Conservation (phyloP, 2,888 invertebrate species). For the Steinernema carpocapsae region DNA sequence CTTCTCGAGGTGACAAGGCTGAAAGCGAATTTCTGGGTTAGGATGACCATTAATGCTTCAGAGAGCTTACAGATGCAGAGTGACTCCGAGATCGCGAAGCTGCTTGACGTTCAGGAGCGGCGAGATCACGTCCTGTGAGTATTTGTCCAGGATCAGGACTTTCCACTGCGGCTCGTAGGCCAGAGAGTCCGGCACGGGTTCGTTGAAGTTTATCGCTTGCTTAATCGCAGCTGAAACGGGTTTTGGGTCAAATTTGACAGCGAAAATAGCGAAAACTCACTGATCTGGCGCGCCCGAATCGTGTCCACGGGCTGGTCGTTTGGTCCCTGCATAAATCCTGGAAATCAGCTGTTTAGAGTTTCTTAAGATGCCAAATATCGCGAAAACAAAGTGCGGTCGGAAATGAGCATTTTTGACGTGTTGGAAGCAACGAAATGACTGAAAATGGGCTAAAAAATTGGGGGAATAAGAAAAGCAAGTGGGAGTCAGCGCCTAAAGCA, state of each 20-base stretch:
- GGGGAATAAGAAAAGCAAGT: not conserved
- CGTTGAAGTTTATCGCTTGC: slow-evolving; percentile 67
- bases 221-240: slow-evolving; percentile 60
- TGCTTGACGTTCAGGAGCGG: slow-evolving; percentile 94
- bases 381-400: too few relatives aligned
- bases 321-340: slow-evolving; percentile 24
- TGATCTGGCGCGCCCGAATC: slow-evolving; percentile 54
- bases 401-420: too few relatives aligned
- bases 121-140: slow-evolving; percentile 97
- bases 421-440: too few relatives aligned
- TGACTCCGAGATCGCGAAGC: slow-evolving; percentile 91
- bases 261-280: slow-evolving; percentile 37
- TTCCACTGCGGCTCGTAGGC: slow-evolving; percentile 68
- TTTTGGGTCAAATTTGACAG: not conserved
- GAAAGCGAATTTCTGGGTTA: not conserved
- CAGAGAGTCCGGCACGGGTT: slow-evolving; percentile 57
- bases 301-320: slow-evolving; percentile 45
- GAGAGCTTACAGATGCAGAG: slow-evolving; percentile 85
- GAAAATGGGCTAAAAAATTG: not conserved
- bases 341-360: not conserved
- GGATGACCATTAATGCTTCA: not conserved
- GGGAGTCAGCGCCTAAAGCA: too few relatives aligned
- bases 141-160: slow-evolving; percentile 89
- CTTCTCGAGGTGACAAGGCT: slow-evolving; percentile 71
- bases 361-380: too few relatives aligned